Conservation (phyloP, 2,797 vertebrate genomes). For the Gymnocypris eckloni region DNA sequence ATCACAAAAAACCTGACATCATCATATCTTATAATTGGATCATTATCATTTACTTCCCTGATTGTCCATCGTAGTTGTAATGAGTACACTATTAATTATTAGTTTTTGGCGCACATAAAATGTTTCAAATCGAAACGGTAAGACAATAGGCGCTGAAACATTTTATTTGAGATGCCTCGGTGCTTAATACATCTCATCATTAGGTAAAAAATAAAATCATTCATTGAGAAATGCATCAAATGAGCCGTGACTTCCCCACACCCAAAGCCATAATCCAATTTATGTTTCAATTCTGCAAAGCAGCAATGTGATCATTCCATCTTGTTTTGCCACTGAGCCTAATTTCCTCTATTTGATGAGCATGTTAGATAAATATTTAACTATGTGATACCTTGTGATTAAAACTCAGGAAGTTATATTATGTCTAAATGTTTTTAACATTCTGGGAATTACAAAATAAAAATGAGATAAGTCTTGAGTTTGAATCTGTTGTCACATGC, state of each 20-base stretch:
- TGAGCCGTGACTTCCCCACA: slow-evolving; percentile 79
- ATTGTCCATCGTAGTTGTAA: neutral
- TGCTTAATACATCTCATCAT: slow-evolving; percentile 75
- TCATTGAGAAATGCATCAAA: slow-evolving; percentile 82
- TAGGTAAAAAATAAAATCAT: slow-evolving; percentile 73
- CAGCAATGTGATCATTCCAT: slow-evolving; percentile 78
- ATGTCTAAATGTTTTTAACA: neutral
- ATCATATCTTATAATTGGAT: slow-evolving; percentile 6
- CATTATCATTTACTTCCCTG: neutral
- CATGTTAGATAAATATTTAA: slow-evolving; percentile 40
- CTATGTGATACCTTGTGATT: slow-evolving; percentile 37
- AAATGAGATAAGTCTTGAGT: slow-evolving; percentile 25
- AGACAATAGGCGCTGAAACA: slow-evolving; percentile 31
- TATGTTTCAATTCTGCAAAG: slow-evolving; percentile 79
- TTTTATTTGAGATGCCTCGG: slow-evolving; percentile 39
- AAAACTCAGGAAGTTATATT: slow-evolving; percentile 41
- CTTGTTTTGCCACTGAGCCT: slow-evolving; percentile 61
- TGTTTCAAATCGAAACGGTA: neutral
- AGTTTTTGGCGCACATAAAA: neutral
- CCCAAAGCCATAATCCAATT: slow-evolving; percentile 78
- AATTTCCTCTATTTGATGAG: slow-evolving; percentile 56
- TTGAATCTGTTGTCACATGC: slow-evolving; percentile 15
- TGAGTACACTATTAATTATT: slow-evolving; percentile 16
- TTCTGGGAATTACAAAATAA: slow-evolving; percentile 26
- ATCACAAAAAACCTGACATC: neutral